These are phyloP conservation scores for Zaprionus ghesquierei DNA, from an alignment of 1,140 invertebrate genomes.

Conservation along the genomic window DNA sequence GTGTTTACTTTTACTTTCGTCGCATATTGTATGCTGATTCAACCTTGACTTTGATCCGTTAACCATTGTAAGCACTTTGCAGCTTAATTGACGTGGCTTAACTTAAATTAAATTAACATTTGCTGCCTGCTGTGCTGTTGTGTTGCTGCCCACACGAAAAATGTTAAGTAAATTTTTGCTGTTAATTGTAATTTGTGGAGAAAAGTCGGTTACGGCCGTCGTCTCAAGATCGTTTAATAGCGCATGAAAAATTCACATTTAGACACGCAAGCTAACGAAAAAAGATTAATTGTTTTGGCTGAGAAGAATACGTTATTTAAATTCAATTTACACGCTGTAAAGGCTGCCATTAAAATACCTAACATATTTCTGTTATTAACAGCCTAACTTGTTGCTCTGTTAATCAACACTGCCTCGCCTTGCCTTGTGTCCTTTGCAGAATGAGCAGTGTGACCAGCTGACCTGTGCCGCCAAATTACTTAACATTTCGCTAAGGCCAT, in stretches of 20 bases:
- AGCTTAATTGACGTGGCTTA: conserved; percentile 47
- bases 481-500: neutral
- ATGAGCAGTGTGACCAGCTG: neutral
- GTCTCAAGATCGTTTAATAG: conserved; percentile 24
- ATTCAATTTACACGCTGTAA: neutral
- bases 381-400: neutral
- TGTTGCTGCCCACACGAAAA: neutral
- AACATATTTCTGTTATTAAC: neutral
- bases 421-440: neutral
- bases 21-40: conserved; percentile 10
- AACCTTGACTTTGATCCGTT: conserved; percentile 28
- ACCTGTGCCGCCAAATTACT: neutral
- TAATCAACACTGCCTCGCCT: neutral
- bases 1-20: conserved; percentile 69
- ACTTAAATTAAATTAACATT: conserved; percentile 16
- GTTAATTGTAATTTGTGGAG: conserved; percentile 4
- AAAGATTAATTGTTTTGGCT: conserved; percentile 10
- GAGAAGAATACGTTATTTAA: neutral
- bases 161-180: conserved; percentile 15
- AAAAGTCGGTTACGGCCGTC: conserved; percentile 16
- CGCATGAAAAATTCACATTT: conserved; percentile 27
- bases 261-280: conserved; percentile 7
- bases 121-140: neutral
- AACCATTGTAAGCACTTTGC: conserved; percentile 11
- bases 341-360: neutral